Conservation (phyloP, 2,113 vertebrate genomes). For the Terrapene triunguis region DNA sequence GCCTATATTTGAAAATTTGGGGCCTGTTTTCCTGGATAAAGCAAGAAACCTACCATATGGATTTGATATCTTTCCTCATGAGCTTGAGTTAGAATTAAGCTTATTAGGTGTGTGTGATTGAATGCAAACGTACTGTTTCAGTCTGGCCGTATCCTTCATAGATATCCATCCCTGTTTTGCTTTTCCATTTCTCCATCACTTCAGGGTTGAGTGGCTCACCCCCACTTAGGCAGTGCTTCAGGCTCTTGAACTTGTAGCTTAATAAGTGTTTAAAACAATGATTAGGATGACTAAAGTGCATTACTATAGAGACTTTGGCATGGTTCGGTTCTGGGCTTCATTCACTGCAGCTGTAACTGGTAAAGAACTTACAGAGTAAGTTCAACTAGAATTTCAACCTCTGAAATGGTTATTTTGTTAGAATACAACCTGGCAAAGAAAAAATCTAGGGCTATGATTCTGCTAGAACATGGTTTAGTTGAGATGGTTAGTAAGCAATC, state of each 20-base stretch:
- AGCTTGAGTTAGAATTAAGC: background rate
- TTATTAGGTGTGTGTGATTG: background rate
- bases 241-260: slow-evolving; percentile 75
- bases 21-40: background rate
- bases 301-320: background rate
- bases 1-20: background rate
- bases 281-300: background rate
- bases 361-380: background rate
- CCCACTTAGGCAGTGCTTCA: slow-evolving; percentile 70
- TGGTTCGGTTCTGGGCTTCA: too few species aligned
- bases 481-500: background rate
- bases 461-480: background rate
- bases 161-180: slow-evolving; percentile 68
- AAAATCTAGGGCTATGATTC: background rate
- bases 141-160: slow-evolving; percentile 78
- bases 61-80: background rate
- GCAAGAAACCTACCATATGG: background rate
- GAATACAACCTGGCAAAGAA: background rate
- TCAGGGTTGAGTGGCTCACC: slow-evolving; percentile 77
- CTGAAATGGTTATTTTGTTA: background rate
- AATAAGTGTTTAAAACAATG: background rate
- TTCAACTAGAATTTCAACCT: background rate
- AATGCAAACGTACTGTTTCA: slow-evolving; percentile 61
- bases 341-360: background rate
- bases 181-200: slow-evolving; percentile 72